These are phyloP conservation scores for Ditylenchus weischeri DNA, from an alignment of 2,888 invertebrate species.

Conservation along the genomic window DNA sequence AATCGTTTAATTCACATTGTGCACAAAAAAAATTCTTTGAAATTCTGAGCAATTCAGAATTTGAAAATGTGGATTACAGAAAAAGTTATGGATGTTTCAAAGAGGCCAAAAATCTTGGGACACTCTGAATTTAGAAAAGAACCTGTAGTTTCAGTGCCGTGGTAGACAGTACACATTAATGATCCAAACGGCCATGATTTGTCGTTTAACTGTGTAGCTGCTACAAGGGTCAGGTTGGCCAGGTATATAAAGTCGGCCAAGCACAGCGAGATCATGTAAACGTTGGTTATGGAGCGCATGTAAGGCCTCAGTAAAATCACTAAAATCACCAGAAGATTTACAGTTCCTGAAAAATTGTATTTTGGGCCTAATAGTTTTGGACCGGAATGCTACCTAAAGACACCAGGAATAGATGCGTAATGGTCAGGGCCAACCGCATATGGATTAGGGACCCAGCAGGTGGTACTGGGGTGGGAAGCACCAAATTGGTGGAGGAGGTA, in stretches of 20 bases:
- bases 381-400: conserved; percentile 37
- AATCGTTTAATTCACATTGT: too few species aligned
- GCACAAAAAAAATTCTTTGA: too few species aligned
- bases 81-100: too few species aligned
- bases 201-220: conserved; percentile 54
- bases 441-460: conserved; percentile 9
- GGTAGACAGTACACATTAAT: conserved; percentile 49
- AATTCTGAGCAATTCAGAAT: too few species aligned
- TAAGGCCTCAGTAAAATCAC: conserved; percentile 49
- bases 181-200: conserved; percentile 57
- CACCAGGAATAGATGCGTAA: conserved; percentile 53
- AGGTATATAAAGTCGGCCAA: conserved; percentile 57
- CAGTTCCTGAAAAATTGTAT: conserved; percentile 34
- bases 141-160: conserved; percentile 57
- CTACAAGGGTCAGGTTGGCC: conserved; percentile 51
- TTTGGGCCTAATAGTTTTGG: neutral
- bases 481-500: too few species aligned
- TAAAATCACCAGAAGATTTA: conserved; percentile 53
- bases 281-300: conserved; percentile 56
- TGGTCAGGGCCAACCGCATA: conserved; percentile 39
- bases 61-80: too few species aligned
- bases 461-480: neutral
- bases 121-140: neutral
- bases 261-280: conserved; percentile 55
- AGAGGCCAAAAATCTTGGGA: too few species aligned